These are phyloP conservation scores for Origma solitaria DNA, from an alignment of 2,113 vertebrate genomes.

Conservation along the genomic window DNA sequence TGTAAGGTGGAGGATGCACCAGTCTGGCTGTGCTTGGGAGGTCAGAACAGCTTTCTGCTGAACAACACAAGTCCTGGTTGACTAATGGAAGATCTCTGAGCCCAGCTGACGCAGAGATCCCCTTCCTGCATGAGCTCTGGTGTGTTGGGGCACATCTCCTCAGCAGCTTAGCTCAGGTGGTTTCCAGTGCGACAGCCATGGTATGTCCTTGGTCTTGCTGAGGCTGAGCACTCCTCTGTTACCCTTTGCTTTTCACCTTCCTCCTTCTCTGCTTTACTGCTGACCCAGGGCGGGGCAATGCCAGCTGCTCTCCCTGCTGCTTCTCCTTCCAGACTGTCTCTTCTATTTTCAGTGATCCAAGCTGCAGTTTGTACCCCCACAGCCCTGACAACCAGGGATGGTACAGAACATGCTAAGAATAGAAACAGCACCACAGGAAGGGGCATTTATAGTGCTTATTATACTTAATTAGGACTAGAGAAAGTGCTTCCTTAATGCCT, in stretches of 20 bases:
- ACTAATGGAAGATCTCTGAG: background rate
- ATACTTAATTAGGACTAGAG: background rate
- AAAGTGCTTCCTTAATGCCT: background rate
- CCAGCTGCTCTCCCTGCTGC: background rate
- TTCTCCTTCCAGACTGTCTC: background rate
- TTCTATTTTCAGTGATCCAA: background rate
- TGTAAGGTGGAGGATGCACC: background rate
- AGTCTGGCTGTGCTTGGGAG: background rate
- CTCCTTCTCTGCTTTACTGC: background rate
- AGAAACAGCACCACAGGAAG: background rate
- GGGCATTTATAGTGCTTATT: background rate
- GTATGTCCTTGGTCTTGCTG: background rate
- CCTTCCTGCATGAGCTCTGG: background rate
- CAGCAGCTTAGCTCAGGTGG: background rate
- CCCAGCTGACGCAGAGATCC: background rate
- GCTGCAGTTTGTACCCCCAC: background rate
- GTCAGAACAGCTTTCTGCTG: background rate
- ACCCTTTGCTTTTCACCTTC: background rate
- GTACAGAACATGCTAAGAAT: background rate
- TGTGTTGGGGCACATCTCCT: fast-evolving
- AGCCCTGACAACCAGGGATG: background rate
- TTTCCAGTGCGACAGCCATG: background rate
- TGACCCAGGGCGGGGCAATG: no score
- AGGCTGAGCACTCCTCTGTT: background rate
- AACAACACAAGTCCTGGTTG: background rate